Evolutionary conservation across 2,113 vertebrate genomes (phyloP).

Genomic region (Planiliza haematocheilus): DNA sequence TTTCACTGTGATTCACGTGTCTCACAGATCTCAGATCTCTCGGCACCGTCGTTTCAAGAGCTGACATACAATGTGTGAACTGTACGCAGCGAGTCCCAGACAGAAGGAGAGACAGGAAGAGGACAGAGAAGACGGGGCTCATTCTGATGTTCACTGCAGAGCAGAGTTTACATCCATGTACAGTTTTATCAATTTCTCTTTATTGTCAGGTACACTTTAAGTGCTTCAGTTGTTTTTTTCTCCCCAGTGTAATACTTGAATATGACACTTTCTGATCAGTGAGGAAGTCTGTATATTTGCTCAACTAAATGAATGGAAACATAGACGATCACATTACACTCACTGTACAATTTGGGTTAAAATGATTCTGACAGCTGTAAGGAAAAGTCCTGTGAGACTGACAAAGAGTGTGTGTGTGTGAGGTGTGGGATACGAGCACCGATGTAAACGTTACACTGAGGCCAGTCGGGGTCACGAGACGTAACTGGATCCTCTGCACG

Average conservation of each 20-base stretch:
- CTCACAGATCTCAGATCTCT: conserved; percentile 45
- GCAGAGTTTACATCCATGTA: not conserved
- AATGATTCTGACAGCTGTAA: conserved; percentile 14
- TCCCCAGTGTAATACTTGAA: too few species aligned
- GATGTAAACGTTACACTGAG: conserved; percentile 15
- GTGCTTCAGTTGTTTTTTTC: too few species aligned
- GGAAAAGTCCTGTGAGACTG: conserved; percentile 10
- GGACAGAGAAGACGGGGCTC: conserved; percentile 23
- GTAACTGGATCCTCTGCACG: conserved; percentile 39
- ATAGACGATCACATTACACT: conserved; percentile 28
- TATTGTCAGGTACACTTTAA: too few species aligned
- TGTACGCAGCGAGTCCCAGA: conserved; percentile 24
- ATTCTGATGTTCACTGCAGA: not conserved
- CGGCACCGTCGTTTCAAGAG: conserved; percentile 24
- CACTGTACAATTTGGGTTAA: conserved; percentile 15
- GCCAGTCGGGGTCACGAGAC: conserved; percentile 27
- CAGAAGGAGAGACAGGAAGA: conserved; percentile 23
- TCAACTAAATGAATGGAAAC: conserved; percentile 32
- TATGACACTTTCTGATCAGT: not conserved
- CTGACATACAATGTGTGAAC: conserved; percentile 35
- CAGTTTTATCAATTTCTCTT: too few species aligned
- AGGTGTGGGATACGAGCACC: not conserved
- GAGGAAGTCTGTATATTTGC: conserved; percentile 14
- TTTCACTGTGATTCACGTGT: conserved; percentile 12
- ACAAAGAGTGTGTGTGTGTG: not conserved